These are phyloP conservation scores for Pseudobourletiella spinata DNA, from an alignment of 1,140 invertebrate genomes.

Conservation along the genomic window DNA sequence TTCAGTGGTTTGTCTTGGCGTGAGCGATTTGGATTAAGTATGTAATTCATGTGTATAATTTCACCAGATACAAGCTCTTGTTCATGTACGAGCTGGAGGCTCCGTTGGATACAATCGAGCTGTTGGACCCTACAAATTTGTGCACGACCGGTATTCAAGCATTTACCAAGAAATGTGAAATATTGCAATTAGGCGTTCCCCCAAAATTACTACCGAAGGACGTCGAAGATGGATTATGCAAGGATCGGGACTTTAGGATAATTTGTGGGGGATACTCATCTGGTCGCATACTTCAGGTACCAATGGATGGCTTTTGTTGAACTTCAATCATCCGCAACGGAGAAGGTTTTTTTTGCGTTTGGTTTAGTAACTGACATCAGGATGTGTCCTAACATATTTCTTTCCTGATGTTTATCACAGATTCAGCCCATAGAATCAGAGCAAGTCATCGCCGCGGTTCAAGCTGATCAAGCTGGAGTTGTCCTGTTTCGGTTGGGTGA, in stretches of 20 bases:
- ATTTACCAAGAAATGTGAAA: slow-evolving; percentile 33
- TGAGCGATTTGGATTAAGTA: background rate
- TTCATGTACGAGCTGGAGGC: slow-evolving; percentile 37
- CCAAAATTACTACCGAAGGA: slow-evolving; percentile 34
- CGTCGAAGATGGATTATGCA: slow-evolving; percentile 35
- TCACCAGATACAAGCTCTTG: slow-evolving; percentile 30
- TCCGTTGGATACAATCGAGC: slow-evolving; percentile 25
- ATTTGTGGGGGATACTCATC: slow-evolving; percentile 34
- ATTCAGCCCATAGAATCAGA: background rate
- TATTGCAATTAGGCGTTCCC: slow-evolving; percentile 34
- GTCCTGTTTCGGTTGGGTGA: slow-evolving; percentile 30
- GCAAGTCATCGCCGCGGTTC: slow-evolving; percentile 16
- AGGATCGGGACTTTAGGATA: slow-evolving; percentile 37
- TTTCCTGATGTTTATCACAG: too few species aligned
- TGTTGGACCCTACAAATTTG: slow-evolving; percentile 29
- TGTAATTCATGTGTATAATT: slow-evolving; percentile 7
- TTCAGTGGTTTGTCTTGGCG: background rate
- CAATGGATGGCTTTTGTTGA: too few species aligned
- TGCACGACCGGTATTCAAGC: slow-evolving; percentile 29
- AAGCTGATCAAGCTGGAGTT: slow-evolving; percentile 18
- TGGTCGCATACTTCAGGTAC: slow-evolving; percentile 25
- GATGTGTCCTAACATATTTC: too few species aligned
- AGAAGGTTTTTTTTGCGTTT: background rate
- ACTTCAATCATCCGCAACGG: too few species aligned
- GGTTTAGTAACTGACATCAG: background rate